Percentiles rank a stretch among this genome's conserved stretches.
Evolutionary conservation across 2,113 vertebrate species (phyloP).

Genomic region (Sminthopsis crassicaudata): DNA sequence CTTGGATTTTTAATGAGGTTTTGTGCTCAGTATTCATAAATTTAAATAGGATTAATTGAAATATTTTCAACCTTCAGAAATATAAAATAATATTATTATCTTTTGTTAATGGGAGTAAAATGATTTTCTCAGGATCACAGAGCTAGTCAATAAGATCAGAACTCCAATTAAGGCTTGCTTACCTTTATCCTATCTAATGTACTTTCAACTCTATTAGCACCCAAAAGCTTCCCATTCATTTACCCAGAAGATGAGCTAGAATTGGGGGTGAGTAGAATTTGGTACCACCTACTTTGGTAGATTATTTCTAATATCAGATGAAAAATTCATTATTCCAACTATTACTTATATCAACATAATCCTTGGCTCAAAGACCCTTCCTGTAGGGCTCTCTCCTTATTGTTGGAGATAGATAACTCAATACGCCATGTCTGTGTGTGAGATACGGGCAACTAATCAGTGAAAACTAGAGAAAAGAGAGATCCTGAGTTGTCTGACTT

Average conservation of each 20-base stretch:
- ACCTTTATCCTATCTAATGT: not conserved
- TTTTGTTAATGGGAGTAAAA: too few species aligned
- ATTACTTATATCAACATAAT: not conserved
- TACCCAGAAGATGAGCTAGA: not conserved
- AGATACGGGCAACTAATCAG: not conserved
- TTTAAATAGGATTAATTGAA: too few species aligned
- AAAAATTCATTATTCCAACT: not conserved
- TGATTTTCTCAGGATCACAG: too few species aligned
- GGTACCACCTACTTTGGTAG: not conserved
- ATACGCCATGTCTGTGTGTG: not conserved
- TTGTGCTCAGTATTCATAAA: too few species aligned
- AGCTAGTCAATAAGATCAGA: too few species aligned
- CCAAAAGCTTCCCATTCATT: not conserved
- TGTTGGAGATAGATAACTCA: not conserved
- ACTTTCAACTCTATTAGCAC: not conserved
- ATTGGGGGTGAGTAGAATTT: not conserved
- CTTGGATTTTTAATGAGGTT: too few species aligned
- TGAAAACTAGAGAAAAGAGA: not conserved
- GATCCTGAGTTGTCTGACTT: not conserved
- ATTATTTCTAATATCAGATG: not conserved
- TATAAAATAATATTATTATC: too few species aligned
- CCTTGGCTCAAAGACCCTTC: too few species aligned
- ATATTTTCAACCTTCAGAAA: too few species aligned
- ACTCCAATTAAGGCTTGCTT: too few species aligned
- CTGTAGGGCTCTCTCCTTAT: not conserved